Evolutionary conservation across 2,888 invertebrate genomes (phyloP).

Genomic region (Julus scanicus): DNA sequence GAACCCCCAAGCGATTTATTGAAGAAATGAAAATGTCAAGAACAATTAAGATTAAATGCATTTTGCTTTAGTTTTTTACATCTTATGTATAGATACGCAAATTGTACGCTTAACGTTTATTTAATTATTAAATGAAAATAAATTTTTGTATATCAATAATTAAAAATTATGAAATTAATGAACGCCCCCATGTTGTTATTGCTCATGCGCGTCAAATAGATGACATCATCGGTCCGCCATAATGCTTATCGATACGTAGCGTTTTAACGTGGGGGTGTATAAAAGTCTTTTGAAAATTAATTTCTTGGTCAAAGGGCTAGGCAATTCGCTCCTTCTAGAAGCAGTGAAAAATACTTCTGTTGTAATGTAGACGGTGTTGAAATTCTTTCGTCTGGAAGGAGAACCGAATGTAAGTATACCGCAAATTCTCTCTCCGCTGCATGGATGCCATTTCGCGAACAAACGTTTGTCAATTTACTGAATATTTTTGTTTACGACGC

Average conservation of each 20-base stretch:
- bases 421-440: background rate
- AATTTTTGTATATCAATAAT: too few species aligned
- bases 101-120: too few species aligned
- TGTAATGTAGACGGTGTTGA: background rate
- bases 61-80: too few species aligned
- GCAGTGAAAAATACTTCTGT: background rate
- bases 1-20: too few species aligned
- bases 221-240: slow-evolving; percentile 3
- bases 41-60: too few species aligned
- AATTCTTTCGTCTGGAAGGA: background rate
- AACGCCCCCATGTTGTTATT: background rate
- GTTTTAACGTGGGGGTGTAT: slow-evolving; percentile 1
- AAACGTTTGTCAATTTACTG: background rate
- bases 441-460: background rate
- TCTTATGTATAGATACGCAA: too few species aligned
- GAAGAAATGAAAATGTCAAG: too few species aligned
- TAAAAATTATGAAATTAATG: background rate
- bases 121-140: too few species aligned
- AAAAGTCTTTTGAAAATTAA: background rate
- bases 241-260: background rate
- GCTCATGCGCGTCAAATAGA: background rate
- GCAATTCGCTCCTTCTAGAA: background rate
- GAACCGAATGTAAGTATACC: background rate
- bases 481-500: background rate
- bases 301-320: background rate